Percentiles rank a stretch among this genome's conserved stretches.
Conservation (phyloP, 1,140 invertebrate genomes). For the Drosophila teissieri region DNA sequence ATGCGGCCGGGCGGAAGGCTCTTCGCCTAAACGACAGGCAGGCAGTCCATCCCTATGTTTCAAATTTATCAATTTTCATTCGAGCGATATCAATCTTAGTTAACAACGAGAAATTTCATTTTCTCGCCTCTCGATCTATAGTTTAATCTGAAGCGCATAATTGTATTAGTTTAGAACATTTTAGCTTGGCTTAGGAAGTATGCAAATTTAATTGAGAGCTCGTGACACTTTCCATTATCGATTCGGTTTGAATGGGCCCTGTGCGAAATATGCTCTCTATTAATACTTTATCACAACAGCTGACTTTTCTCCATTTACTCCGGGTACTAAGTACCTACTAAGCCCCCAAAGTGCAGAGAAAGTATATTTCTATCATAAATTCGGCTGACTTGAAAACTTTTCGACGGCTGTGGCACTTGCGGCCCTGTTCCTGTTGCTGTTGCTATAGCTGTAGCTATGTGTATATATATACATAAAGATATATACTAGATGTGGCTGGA, state of each 20-base stretch:
- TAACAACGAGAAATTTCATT: constrained; percentile 16
- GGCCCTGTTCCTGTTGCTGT: constrained; percentile 13
- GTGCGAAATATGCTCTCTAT: constrained; percentile 8
- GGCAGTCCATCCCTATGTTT: background rate
- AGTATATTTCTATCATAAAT: constrained; percentile 55
- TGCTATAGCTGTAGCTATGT: constrained; percentile 16
- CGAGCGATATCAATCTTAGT: constrained; percentile 14
- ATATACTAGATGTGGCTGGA: constrained; percentile 3
- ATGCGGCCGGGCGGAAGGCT: constrained; percentile 35
- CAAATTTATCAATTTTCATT: constrained; percentile 42
- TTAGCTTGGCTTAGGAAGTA: background rate
- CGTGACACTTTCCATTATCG: constrained; percentile 17
- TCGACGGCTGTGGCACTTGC: constrained; percentile 21
- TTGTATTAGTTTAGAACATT: background rate
- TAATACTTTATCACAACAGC: constrained; percentile 49
- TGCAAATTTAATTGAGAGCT: constrained; percentile 6
- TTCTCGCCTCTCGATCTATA: background rate
- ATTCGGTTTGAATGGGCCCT: constrained; percentile 10
- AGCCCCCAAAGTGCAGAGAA: constrained; percentile 35
- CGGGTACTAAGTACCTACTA: constrained; percentile 60
- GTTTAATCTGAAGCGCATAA: background rate
- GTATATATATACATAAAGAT: background rate
- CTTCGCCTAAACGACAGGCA: constrained; percentile 26
- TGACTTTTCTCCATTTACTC: constrained; percentile 17
- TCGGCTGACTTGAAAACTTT: constrained; percentile 56